Conservation (phyloP, 2,888 invertebrate genomes). For the Aethes cnicana region DNA sequence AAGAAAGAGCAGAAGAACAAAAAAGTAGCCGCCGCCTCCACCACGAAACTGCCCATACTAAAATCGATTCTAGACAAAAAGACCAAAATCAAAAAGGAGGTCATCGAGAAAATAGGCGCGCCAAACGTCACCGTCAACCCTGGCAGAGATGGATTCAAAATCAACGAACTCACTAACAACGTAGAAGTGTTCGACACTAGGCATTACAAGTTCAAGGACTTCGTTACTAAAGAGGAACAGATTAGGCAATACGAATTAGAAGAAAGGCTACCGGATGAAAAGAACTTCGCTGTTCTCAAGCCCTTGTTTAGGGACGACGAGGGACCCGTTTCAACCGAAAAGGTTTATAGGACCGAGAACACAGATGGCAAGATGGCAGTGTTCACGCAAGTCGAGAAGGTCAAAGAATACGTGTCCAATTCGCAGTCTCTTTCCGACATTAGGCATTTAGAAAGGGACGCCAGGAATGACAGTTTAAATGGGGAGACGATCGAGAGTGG, state of each 20-base stretch:
- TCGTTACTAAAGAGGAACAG: constrained; percentile 38
- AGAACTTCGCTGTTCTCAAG: constrained; percentile 52
- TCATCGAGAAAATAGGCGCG: constrained; percentile 43
- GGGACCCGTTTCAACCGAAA: constrained; percentile 34
- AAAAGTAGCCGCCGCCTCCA: constrained; percentile 9
- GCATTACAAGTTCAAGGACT: constrained; percentile 58
- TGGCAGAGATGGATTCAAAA: constrained; percentile 46
- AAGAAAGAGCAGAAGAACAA: constrained; percentile 35
- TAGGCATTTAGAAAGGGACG: constrained; percentile 53
- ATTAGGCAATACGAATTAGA: constrained; percentile 39
- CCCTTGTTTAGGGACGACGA: constrained; percentile 46
- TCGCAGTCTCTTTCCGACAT: constrained; percentile 48
- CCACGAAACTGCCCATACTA: constrained; percentile 31
- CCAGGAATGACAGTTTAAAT: constrained; percentile 44
- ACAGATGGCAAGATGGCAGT: constrained; percentile 69
- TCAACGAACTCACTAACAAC: constrained; percentile 44
- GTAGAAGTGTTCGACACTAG: constrained; percentile 50
- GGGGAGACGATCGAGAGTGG: constrained; percentile 59
- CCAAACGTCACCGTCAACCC: constrained; percentile 62
- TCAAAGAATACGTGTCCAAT: constrained; percentile 47
- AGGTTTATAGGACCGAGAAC: constrained; percentile 48
- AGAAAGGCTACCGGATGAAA: constrained; percentile 41
- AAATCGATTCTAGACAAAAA: constrained; percentile 22
- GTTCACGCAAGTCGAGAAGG: constrained; percentile 62
- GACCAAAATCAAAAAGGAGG: constrained; percentile 42